Base-by-base conservation (phyloP, 1,140 invertebrate genomes). In the Leptinotarsa texana region DNA sequence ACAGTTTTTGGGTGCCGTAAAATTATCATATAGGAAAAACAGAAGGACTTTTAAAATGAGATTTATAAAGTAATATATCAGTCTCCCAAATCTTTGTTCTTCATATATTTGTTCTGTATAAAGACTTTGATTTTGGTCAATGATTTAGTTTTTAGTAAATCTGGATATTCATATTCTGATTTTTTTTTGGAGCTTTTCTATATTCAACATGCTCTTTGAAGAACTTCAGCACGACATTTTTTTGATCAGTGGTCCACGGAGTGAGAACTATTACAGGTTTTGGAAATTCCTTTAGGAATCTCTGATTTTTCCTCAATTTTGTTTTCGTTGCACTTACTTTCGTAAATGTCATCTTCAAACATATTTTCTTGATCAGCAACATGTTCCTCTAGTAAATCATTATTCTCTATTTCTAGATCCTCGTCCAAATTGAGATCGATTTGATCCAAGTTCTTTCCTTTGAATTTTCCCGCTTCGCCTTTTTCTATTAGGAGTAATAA, bases 401-500 rank as follows among this genome's bases (percentile, higher is more conserved):
- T 57, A 57, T 71, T 13, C 18, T 24, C 21, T 21, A 18, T 6
- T 22, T 73, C 18, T 49, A 74, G 24, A 24, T 81, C 63, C 74
- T 79, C 71, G 69, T 83, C 80, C 42, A 81, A 66, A 75, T 83
- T 72, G 21, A 84, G 69, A 18, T 84, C 79, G 61, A 84, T 84
- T 68, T 84, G 82, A 67, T 83, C 80, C 13, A 84, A 63, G 67
- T 75, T 69, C 78, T 85, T 84, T 24, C 80, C 81, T 80, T 79
- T 83, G 66, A 62, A 84, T 66, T 74, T 11, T 51, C 76, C 79
- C 66, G 79, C 81, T 77, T 79, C 74, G 6, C 83, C 83, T 74
- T 80, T 79, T 79, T 85, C 84, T 81, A 84, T 84, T 22, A 85
- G 65, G 0, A 84, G 42, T 17, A 85, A 77, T 13, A 85, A 74